phyloP scores from a whole-genome alignment of 2,113 vertebrate genomes.

The Micronycteris hirsuta region DNA sequence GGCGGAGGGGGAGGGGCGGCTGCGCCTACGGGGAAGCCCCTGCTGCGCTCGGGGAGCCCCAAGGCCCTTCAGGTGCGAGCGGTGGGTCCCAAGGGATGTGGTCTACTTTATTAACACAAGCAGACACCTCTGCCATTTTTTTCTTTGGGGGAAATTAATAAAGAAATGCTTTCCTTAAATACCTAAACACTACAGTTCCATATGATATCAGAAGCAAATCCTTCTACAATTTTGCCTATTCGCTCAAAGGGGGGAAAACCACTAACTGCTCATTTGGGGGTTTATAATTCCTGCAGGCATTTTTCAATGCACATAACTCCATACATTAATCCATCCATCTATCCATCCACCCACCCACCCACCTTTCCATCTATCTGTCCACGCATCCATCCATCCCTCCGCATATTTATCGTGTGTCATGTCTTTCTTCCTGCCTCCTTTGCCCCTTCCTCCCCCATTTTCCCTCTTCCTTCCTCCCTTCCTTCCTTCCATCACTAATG shows the following conservation, averaged over 20 bases:
- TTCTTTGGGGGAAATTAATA: background rate
- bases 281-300: background rate
- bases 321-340: background rate
- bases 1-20: too few species aligned
- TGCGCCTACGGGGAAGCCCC: too few species aligned
- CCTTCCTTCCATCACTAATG: background rate
- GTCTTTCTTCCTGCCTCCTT: background rate
- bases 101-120: background rate
- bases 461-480: background rate
- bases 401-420: accelerated
- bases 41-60: background rate
- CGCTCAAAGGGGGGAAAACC: background rate
- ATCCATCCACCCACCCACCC: too few species aligned
- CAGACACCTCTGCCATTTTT: background rate
- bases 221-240: background rate
- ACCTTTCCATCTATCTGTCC: background rate
- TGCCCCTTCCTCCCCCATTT: background rate
- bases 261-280: background rate
- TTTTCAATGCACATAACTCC: background rate
- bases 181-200: background rate
- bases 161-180: background rate
- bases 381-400: background rate
- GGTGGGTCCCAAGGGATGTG: too few species aligned
- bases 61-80: background rate
- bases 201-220: background rate